Percentiles rank a stretch among this genome's conserved stretches.
These are phyloP conservation scores for Tretioscincus oriximinensis DNA, from an alignment of 2,113 vertebrate genomes.

Conservation along the genomic window DNA sequence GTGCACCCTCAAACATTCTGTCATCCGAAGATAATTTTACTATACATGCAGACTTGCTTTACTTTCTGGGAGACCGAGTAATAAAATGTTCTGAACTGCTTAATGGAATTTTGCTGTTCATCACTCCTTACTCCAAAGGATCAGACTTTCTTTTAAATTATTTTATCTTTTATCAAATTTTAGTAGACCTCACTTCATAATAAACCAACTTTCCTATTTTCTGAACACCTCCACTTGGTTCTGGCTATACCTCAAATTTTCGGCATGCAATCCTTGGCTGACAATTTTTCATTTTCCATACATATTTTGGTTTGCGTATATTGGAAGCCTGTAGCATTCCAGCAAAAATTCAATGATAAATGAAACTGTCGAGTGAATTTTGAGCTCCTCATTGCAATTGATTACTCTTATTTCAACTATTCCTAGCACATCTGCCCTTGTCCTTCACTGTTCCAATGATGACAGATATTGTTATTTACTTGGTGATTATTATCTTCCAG, in stretches of 20 bases:
- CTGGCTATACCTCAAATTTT: neutral
- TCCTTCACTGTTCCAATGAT: constrained; percentile 22
- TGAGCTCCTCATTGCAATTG: neutral
- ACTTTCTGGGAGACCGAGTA: neutral
- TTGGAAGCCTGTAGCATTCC: neutral
- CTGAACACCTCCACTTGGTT: neutral
- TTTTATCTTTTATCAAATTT: neutral
- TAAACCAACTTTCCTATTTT: neutral
- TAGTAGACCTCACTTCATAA: neutral
- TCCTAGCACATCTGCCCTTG: neutral
- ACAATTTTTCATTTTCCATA: neutral
- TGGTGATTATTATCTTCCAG: constrained; percentile 28
- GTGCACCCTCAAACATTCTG: neutral
- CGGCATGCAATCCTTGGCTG: neutral
- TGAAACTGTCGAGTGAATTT: neutral
- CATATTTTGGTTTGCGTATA: neutral
- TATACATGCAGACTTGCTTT: neutral
- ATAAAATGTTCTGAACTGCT: neutral
- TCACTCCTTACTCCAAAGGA: neutral
- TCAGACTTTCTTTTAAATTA: neutral
- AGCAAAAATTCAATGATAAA: constrained; percentile 4
- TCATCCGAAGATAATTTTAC: neutral
- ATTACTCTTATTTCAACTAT: constrained; percentile 1
- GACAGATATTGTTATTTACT: constrained; percentile 24
- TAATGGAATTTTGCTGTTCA: neutral